Conservation (phyloP, 2,113 vertebrate genomes). For the Macrotis lagotis region DNA sequence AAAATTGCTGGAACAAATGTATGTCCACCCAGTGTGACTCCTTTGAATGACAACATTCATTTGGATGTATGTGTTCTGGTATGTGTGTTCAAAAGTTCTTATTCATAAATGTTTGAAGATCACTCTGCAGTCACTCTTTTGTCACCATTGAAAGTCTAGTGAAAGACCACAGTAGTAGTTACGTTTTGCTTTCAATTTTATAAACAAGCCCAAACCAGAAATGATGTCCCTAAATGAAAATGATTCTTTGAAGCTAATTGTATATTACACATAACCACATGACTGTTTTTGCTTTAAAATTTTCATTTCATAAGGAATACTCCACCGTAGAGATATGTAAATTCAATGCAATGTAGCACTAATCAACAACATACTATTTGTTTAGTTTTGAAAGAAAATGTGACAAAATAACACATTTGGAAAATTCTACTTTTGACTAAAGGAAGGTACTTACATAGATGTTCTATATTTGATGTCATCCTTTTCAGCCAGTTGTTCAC, state of each 20-base stretch:
- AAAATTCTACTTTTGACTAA: fast-evolving
- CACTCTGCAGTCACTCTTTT: not conserved
- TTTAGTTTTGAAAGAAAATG: not conserved
- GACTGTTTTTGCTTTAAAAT: not conserved
- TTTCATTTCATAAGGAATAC: not conserved
- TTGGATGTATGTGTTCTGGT: not conserved
- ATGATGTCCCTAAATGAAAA: not conserved
- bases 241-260: not conserved
- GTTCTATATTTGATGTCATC: slow-evolving; percentile 96
- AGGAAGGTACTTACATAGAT: slow-evolving; percentile 89
- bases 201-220: not conserved
- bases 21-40: not conserved
- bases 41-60: not conserved
- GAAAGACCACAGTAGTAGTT: not conserved
- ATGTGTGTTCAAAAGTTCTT: not conserved
- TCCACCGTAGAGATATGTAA: not conserved
- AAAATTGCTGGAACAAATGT: not conserved
- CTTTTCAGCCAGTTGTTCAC: slow-evolving; percentile 93
- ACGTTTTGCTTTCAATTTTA: not conserved
- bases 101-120: not conserved
- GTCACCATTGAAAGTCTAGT: not conserved
- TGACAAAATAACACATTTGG: not conserved
- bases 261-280: not conserved
- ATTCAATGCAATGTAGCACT: not conserved
- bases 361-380: not conserved